Conservation (phyloP, 2,797 vertebrate genomes). For the Myotis myotis region DNA sequence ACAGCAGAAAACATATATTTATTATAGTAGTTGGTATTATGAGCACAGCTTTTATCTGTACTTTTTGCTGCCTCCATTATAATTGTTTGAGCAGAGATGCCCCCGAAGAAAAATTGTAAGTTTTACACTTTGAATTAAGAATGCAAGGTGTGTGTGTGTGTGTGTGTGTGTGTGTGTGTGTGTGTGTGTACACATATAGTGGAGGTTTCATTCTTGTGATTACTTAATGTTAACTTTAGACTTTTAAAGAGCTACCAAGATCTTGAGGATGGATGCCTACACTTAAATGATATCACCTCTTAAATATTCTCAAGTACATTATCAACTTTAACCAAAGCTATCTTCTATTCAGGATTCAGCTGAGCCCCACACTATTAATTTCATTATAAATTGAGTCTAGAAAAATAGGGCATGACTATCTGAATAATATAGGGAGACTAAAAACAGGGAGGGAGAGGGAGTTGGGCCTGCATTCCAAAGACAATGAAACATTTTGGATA, state of each 20-base stretch:
- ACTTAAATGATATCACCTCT: conserved; percentile 12
- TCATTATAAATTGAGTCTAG: conserved; percentile 8
- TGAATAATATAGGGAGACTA: not conserved
- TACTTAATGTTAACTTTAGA: conserved; percentile 8
- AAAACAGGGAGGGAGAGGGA: not conserved
- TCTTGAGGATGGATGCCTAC: not conserved
- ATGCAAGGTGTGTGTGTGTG: not conserved
- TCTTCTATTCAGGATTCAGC: not conserved
- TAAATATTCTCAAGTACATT: conserved; percentile 51
- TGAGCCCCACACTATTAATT: not conserved
- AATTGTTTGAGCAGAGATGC: not conserved
- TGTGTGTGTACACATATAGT: no score
- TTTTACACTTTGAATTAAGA: conserved; percentile 35
- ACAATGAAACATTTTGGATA: conserved; percentile 14
- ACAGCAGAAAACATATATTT: not conserved
- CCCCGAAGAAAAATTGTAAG: not conserved
- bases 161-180: not conserved
- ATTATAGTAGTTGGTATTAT: not conserved
- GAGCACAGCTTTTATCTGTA: not conserved
- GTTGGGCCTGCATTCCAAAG: conserved; percentile 17
- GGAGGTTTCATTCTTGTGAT: not conserved
- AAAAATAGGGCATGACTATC: not conserved
- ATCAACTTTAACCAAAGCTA: not conserved
- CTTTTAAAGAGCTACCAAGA: not conserved
- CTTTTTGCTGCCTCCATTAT: not conserved